Conservation (phyloP, 2,113 vertebrate genomes). For the Ellobius talpinus region DNA sequence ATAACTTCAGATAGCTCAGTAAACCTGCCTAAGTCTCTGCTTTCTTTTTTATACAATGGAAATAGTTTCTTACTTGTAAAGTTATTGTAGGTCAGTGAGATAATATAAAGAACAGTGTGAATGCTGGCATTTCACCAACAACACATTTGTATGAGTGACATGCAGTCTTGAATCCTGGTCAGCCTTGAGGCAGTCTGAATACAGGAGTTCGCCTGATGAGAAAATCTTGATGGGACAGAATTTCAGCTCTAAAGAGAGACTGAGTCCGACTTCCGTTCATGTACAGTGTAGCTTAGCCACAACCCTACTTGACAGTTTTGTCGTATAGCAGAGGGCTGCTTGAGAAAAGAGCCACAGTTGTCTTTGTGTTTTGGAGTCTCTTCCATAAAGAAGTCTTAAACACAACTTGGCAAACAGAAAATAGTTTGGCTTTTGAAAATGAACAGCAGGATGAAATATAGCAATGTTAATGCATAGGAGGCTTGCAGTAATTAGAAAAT, state of each 20-base stretch:
- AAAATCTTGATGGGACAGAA: background rate
- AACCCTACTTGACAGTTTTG: background rate
- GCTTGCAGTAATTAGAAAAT: slow-evolving; percentile 67
- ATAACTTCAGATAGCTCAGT: background rate
- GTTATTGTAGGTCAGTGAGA: background rate
- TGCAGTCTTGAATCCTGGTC: background rate
- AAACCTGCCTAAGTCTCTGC: background rate
- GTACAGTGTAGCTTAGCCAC: background rate
- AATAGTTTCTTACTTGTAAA: background rate
- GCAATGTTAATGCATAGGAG: slow-evolving; percentile 63
- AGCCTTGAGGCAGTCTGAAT: background rate
- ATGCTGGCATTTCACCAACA: background rate
- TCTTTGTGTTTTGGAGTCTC: slow-evolving; percentile 39
- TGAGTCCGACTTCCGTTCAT: background rate
- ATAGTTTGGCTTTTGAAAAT: slow-evolving; percentile 60
- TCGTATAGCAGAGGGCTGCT: background rate
- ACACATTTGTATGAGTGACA: background rate
- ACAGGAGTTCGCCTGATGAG: background rate
- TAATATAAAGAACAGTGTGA: background rate
- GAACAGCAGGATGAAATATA: slow-evolving; percentile 68
- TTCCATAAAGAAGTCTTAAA: slow-evolving; percentile 67
- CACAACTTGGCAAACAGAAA: slow-evolving; percentile 65
- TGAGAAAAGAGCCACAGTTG: background rate
- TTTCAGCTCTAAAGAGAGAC: background rate
- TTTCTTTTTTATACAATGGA: slow-evolving; percentile 20